These are phyloP conservation scores for Ptychochromis oligacanthus DNA, from an alignment of 2,113 vertebrate genomes.

Conservation along the genomic window DNA sequence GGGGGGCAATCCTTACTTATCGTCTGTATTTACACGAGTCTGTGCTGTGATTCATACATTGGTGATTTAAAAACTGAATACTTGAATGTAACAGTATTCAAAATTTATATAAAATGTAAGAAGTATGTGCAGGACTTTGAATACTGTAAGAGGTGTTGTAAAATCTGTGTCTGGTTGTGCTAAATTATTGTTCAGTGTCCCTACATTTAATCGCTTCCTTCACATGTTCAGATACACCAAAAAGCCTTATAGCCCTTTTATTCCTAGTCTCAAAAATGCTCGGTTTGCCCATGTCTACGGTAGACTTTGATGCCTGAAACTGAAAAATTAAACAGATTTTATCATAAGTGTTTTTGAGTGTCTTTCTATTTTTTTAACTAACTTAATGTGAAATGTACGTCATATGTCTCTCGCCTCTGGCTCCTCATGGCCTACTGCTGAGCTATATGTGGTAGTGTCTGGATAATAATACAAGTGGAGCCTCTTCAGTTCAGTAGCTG, in stretches of 20 bases:
- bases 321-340: conserved; percentile 46
- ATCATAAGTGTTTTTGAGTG: not conserved
- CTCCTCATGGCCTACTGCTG: not conserved
- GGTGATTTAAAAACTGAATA: conserved; percentile 4
- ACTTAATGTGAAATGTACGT: not conserved
- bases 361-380: not conserved
- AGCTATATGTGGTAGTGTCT: not conserved
- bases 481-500: not conserved
- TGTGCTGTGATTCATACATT: not conserved
- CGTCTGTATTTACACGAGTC: not conserved
- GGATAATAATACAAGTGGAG: not conserved
- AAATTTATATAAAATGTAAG: not conserved
- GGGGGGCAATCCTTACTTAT: conserved; percentile 1
- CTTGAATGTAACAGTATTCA: conserved; percentile 8
- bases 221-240: conserved; percentile 25
- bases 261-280: not conserved
- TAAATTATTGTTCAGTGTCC: not conserved
- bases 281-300: conserved; percentile 1
- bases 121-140: not conserved
- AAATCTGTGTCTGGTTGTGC: not conserved
- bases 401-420: not conserved
- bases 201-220: not conserved
- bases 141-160: not conserved
- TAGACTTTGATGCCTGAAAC: not conserved
- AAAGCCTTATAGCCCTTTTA: conserved; percentile 29